phyloP scores from a whole-genome alignment of 2,113 vertebrate species.

The Pipa parva region DNA sequence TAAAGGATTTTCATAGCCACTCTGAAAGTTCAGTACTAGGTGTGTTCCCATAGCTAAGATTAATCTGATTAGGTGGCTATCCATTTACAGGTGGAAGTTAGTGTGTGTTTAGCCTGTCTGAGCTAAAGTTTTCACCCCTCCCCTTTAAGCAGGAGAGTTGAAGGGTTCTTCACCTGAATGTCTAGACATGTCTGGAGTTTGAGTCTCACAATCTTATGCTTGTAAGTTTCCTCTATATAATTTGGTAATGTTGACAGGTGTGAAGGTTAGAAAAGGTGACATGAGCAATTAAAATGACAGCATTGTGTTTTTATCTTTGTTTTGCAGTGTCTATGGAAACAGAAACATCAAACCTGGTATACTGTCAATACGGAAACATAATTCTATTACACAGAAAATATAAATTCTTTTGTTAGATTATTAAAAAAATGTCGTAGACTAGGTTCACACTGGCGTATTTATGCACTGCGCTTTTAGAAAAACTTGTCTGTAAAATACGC shows the following conservation, averaged over 20 bases:
- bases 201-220: conserved; percentile 53
- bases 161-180: conserved; percentile 60
- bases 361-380: conserved; percentile 13
- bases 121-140: conserved; percentile 63
- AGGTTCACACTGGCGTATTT: too few species aligned
- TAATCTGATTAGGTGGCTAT: conserved; percentile 16
- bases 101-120: conserved; percentile 64
- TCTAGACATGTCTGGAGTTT: conserved; percentile 70
- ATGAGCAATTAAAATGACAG: conserved; percentile 24
- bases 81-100: conserved; percentile 62
- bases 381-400: neutral
- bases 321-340: conserved; percentile 21
- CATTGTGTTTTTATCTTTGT: conserved; percentile 49
- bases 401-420: neutral
- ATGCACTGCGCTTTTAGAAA: too few species aligned
- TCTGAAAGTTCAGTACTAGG: conserved; percentile 33
- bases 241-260: conserved; percentile 54
- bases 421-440: too few species aligned
- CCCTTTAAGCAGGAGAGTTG: conserved; percentile 65
- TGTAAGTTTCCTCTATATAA: conserved; percentile 58
- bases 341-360: conserved; percentile 23
- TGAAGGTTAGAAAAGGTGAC: conserved; percentile 45
- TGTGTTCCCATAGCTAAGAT: conserved; percentile 42
- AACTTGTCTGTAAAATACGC: too few species aligned
- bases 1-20: conserved; percentile 1